Evolutionary conservation across 2,797 vertebrate species (phyloP).

Genomic region (Hoplostethus mediterraneus): DNA sequence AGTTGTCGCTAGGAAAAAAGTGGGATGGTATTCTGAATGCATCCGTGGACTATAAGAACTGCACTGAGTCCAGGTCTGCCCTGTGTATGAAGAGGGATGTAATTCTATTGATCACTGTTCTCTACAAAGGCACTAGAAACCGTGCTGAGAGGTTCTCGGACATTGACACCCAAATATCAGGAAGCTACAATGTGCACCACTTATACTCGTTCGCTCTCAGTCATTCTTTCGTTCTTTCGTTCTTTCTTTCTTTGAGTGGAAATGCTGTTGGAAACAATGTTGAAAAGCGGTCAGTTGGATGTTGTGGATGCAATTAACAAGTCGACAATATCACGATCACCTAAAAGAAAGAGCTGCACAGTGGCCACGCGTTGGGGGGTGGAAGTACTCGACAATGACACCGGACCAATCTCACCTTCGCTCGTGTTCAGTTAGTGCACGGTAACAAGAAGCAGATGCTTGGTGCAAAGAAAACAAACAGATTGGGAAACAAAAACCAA

Average conservation of each 20-base stretch:
- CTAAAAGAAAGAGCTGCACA: constrained; percentile 30
- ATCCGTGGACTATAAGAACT: constrained; percentile 12
- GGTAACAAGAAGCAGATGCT: constrained; percentile 19
- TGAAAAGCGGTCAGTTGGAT: neutral
- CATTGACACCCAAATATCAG: constrained; percentile 34
- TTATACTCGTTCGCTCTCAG: neutral
- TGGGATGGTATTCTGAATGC: constrained; percentile 14
- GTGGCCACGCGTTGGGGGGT: constrained; percentile 15
- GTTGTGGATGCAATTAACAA: constrained; percentile 13
- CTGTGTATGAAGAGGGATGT: constrained; percentile 40
- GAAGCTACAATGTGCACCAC: constrained; percentile 24
- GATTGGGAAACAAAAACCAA: neutral
- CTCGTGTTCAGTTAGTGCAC: constrained; percentile 33
- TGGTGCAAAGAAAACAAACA: constrained; percentile 4
- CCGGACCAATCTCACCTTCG: constrained; percentile 20
- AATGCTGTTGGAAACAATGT: constrained; percentile 29
- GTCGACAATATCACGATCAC: neutral
- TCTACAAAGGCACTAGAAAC: constrained; percentile 86
- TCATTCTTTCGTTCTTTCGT: neutral
- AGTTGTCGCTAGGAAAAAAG: constrained; percentile 4
- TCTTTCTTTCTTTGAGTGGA: constrained; percentile 11
- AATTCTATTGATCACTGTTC: constrained; percentile 62
- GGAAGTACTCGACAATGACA: constrained; percentile 49
- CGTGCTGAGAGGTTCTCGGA: constrained; percentile 68
- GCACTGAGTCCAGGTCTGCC: constrained; percentile 23